These are phyloP conservation scores for Campoletis sonorensis DNA, from an alignment of 1,140 invertebrate species.

Conservation along the genomic window DNA sequence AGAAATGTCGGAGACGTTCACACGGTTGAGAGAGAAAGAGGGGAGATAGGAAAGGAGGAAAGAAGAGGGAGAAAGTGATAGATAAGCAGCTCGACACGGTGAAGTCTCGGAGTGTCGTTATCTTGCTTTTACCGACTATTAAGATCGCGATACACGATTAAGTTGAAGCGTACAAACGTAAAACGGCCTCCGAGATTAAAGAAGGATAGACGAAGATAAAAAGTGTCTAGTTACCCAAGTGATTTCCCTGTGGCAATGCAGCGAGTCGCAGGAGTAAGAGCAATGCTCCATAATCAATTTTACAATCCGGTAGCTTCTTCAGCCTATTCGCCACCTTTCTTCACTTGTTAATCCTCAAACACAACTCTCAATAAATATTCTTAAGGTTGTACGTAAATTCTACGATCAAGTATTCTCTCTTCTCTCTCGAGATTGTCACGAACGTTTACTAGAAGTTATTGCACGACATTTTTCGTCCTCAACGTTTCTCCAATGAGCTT, in stretches of 20 bases:
- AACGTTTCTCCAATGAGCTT: not conserved
- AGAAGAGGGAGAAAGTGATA: constrained; percentile 6
- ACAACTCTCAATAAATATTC: constrained; percentile 34
- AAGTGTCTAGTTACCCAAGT: constrained; percentile 19
- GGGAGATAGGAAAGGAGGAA: not conserved
- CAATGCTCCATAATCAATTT: constrained; percentile 21
- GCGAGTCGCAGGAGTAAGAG: not conserved
- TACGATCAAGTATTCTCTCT: not conserved
- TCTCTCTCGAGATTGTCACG: not conserved
- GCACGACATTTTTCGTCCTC: not conserved
- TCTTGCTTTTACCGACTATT: constrained; percentile 42
- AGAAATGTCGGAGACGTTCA: not conserved
- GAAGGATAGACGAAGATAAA: not conserved
- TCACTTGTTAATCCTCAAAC: constrained; percentile 6
- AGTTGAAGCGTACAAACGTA: constrained; percentile 1
- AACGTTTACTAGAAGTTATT: not conserved
- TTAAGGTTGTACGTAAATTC: constrained; percentile 34
- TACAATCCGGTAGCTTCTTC: constrained; percentile 35
- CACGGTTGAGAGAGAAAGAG: not conserved
- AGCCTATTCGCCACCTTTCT: not conserved
- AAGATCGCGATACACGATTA: constrained; percentile 41
- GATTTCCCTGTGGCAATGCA: constrained; percentile 7
- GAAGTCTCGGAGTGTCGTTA: constrained; percentile 33
- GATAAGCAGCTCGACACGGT: not conserved
- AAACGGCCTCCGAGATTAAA: not conserved